Evolutionary conservation across 1,140 invertebrate species (phyloP), one percentile per base, ranked within the genome.

Genomic region (Rhagoletis zephyria): DNA sequence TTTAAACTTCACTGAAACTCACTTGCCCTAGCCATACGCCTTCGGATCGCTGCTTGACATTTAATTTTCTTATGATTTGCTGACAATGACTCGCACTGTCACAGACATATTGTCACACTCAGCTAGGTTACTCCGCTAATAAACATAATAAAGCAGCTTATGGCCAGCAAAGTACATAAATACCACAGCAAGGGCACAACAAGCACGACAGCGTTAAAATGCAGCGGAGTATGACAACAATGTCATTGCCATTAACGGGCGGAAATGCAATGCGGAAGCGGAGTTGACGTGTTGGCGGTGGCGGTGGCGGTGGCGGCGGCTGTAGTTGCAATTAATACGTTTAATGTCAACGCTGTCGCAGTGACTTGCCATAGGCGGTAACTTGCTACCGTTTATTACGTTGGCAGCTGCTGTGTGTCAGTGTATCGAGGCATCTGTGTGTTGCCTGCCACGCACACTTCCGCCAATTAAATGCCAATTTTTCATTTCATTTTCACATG

Each of bases 381-480:
- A 56, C 74, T 9, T 81, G 48, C 74, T 56, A 48, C n/a, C 48
- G 10, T 67, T 67, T 81, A 2, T 3, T 51, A 14, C n/a, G 14
- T 3, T 48, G 16, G 45, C n/a, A 48, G 16, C 48, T 74, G 9
- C 6, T 81, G 7, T 81, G 10, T 81, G 51, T 81, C 45, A 16
- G 48, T 12, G n/a, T 63, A 1, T 16, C 30, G 30, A n/a, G 7
- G 74, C 51, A 12, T 19, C 45, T 16, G n/a, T 77, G 42, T 77
- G 70, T 51, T 10, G 40, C 70, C 48, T 81, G 74, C 5, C 74
- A 81, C 74, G 45, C 48, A 59, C 48, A 56, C 56, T 81, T 81
- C 74, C 74, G 74, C 74, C 74, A 81, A 19, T 81, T 81, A 81
- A 81, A 81, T 81, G 74, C 56, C 74, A 81, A 81, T 81, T 81